Conservation (phyloP, 2,113 vertebrate species). For the Heterotilapia buettikoferi region DNA sequence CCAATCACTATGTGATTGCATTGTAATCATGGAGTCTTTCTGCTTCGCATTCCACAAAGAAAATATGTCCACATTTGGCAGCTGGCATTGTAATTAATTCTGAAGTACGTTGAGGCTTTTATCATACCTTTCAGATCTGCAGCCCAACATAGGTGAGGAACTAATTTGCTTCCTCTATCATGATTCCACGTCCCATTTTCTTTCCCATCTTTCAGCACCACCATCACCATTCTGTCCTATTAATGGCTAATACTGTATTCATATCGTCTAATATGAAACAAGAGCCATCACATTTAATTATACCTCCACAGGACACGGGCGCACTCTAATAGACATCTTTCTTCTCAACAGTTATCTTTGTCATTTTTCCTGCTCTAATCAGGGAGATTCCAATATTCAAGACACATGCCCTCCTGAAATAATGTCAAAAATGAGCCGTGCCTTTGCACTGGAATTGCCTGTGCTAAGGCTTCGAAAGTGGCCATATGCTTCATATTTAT, state of each 20-base stretch:
- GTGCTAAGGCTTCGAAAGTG: not conserved
- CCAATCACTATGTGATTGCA: constrained; percentile 36
- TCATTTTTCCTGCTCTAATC: not conserved
- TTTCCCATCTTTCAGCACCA: not conserved
- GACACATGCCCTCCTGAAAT: not conserved
- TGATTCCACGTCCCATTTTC: not conserved
- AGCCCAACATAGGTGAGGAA: constrained; percentile 13
- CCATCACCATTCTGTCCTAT: not conserved
- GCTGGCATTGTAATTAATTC: constrained; percentile 37
- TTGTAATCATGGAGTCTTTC: constrained; percentile 37
- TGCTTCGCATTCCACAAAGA: constrained; percentile 18
- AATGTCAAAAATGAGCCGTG: not conserved
- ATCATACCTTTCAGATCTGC: constrained; percentile 2
- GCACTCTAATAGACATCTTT: not conserved
- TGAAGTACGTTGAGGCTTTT: not conserved
- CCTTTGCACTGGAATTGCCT: not conserved
- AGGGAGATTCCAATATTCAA: not conserved
- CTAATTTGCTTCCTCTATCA: constrained; percentile 24
- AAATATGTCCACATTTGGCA: constrained; percentile 39
- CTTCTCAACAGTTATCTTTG: not conserved
- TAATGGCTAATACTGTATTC: constrained; percentile 7
- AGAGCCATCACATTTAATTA: constrained; percentile 17
- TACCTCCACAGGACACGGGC: not conserved
- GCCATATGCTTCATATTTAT: not conserved
- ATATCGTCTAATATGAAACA: not conserved